Base-by-base conservation (phyloP, 2,113 vertebrate genomes). In the Athene cunicularia region DNA sequence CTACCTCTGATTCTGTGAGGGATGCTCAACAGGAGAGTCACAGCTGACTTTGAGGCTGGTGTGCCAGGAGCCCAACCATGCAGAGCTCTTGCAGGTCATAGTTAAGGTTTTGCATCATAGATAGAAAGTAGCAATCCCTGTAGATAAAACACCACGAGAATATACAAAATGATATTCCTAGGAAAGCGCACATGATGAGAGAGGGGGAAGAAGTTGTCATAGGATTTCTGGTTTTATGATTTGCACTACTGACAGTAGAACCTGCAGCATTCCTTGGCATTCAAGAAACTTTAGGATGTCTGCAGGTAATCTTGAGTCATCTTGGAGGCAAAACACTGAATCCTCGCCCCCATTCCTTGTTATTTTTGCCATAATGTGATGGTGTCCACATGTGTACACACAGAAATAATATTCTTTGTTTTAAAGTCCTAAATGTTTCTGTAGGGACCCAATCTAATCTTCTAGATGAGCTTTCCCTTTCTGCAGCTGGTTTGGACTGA, bases 401-500 rank as follows among this genome's bases (percentile, higher is more conserved):
- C 49, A 73, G 24, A 39, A 90, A 72, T 81, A 33, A 74, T 56
- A 41, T 4, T 75, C 30, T 81, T 87, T 64, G 30, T 96, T 82
- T 74, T 23, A 45, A 85, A 89, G 43, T 18, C 43, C 6, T 28
- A 16, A 88, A 73, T 84, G 30, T 90, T 85, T 93, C 94, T 80
- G 27, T 47, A 66, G 93, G 80, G 93, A 93, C 50, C 37, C 79
- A 62, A 70, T 80, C 16, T 45, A 55, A 53, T 76, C 47, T 74
- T 59, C 16, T 41, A 82, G 58, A 85, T 94, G 92, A 93, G 20
- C 85, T 58, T 96, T 94, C 28, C 9, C 64, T 85, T 93, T 93
- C 70, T 94, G 75, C 96, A 96, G 73, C 91, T 95, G 96, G 7
- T 84, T 87, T 94, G 80, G 74, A 59, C 22, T 5, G 10, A 56